phyloP scores from a whole-genome alignment of 2,113 vertebrate genomes.

The Mixornis gularis region DNA sequence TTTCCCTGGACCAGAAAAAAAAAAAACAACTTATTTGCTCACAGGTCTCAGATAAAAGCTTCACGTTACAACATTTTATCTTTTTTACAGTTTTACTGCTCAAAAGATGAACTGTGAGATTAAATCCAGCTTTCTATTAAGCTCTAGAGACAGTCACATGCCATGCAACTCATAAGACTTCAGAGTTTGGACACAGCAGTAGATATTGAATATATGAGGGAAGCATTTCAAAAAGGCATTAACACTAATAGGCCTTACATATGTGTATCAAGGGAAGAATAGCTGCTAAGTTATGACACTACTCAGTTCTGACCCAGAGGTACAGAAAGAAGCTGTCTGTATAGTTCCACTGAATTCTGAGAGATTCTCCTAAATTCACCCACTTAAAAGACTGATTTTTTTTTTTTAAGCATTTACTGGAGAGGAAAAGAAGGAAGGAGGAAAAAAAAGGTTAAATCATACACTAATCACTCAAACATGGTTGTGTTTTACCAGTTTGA shows the following conservation, averaged over 20 bases:
- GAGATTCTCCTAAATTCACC: not conserved
- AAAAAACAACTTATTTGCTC: not conserved
- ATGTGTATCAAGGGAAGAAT: conserved; percentile 2
- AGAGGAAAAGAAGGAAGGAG: fast-evolving
- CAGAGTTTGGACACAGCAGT: not conserved
- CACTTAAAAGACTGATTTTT: not conserved
- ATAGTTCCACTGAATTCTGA: not conserved
- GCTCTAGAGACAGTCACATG: conserved; percentile 4
- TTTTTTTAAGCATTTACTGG: not conserved
- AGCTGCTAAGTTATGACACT: not conserved
- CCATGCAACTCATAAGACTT: not conserved
- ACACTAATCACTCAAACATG: not conserved
- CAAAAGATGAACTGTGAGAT: conserved; percentile 8
- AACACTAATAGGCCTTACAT: conserved; percentile 4
- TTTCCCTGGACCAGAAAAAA: not conserved
- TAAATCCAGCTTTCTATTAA: conserved; percentile 32
- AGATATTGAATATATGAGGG: not conserved
- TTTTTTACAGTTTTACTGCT: conserved; percentile 19
- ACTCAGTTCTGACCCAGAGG: not conserved
- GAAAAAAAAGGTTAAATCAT: not conserved
- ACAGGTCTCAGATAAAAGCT: conserved; percentile 16
- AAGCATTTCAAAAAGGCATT: conserved; percentile 25
- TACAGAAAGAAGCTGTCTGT: not conserved
- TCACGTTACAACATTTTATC: not conserved
- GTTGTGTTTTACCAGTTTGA: not conserved